Evolutionary conservation across 1,140 invertebrate genomes (phyloP).

Genomic region (Bombus sylvicola): DNA sequence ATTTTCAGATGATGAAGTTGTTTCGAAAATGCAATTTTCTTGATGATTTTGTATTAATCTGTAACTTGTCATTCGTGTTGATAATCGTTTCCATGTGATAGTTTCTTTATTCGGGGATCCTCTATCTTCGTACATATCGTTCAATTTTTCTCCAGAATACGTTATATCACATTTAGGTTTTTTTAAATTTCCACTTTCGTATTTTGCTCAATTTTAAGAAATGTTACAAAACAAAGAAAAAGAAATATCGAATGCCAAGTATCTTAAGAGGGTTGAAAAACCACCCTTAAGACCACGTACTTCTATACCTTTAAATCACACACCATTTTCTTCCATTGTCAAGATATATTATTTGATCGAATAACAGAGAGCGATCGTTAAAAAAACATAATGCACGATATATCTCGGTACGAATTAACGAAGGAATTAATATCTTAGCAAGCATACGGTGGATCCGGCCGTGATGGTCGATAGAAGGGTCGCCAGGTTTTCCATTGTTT

Average conservation of each 20-base stretch:
- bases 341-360: too few relatives aligned
- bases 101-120: too few relatives aligned
- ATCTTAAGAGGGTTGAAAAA: not conserved
- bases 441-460: constrained; percentile 24
- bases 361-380: not conserved
- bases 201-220: not conserved
- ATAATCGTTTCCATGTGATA: too few relatives aligned
- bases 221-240: not conserved
- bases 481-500: constrained; percentile 57
- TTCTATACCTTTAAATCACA: not conserved
- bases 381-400: not conserved
- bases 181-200: not conserved
- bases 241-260: accelerated
- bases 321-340: not conserved
- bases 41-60: too few relatives aligned
- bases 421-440: constrained; percentile 60
- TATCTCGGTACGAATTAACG: constrained; percentile 38
- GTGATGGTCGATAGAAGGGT: constrained; percentile 30
- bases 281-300: not conserved
- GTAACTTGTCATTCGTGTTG: too few relatives aligned
- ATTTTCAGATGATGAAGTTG: too few relatives aligned
- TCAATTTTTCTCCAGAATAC: too few relatives aligned
- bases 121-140: too few relatives aligned
- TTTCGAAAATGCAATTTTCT: too few relatives aligned
- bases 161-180: too few relatives aligned